Conservation (phyloP, 2,113 vertebrate genomes). For the Antigone vipio region DNA sequence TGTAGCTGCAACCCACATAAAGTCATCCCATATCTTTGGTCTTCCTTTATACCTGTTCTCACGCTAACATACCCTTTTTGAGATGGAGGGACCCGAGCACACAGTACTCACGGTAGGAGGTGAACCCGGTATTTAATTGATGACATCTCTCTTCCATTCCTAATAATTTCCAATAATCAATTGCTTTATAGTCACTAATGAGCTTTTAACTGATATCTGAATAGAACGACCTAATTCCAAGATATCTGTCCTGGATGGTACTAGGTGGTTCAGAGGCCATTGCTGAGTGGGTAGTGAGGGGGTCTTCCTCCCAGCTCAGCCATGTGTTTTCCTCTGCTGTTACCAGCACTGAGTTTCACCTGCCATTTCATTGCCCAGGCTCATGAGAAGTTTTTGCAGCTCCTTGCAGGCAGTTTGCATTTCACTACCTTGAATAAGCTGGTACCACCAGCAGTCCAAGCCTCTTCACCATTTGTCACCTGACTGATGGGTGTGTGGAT, state of each 20-base stretch:
- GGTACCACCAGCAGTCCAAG: background rate
- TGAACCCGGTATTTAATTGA: background rate
- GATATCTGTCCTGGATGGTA: background rate
- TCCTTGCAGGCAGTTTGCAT: background rate
- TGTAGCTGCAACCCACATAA: background rate
- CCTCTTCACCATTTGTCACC: background rate
- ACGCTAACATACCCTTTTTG: background rate
- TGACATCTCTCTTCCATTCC: background rate
- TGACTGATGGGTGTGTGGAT: background rate
- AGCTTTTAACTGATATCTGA: background rate
- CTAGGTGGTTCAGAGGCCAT: background rate
- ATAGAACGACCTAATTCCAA: background rate
- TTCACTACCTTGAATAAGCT: background rate
- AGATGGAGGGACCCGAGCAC: background rate
- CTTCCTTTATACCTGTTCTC: background rate
- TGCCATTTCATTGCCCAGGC: background rate
- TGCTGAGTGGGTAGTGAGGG: background rate
- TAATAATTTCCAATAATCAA: background rate
- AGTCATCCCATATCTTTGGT: background rate
- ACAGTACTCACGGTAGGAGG: background rate
- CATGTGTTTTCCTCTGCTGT: background rate
- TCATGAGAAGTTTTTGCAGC: background rate
- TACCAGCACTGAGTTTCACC: background rate
- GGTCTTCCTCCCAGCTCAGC: background rate
- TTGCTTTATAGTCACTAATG: background rate